Conservation (phyloP, 2,888 invertebrate genomes). For the Sphaeridia pumilis region DNA sequence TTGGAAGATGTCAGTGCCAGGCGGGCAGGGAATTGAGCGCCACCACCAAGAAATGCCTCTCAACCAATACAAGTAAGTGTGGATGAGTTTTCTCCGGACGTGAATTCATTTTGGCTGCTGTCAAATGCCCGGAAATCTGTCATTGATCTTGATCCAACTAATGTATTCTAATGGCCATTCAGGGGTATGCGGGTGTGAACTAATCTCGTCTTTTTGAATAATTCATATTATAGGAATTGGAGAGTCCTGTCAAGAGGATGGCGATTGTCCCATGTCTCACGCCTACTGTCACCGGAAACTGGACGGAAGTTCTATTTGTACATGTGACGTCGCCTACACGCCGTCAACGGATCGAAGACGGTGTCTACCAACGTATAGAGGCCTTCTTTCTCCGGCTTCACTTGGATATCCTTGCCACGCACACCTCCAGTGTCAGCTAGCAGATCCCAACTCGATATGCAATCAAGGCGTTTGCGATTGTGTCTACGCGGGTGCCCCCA, state of each 20-base stretch:
- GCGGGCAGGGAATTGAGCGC: conserved; percentile 37
- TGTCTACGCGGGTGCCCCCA: conserved; percentile 40
- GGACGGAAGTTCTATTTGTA: conserved; percentile 33
- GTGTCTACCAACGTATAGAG: conserved; percentile 35
- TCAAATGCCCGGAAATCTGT: too few species aligned
- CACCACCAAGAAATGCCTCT: conserved; percentile 19
- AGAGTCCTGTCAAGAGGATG: conserved; percentile 29
- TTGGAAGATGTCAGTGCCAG: conserved; percentile 75
- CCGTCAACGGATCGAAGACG: conserved; percentile 38
- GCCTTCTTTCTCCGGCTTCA: conserved; percentile 47
- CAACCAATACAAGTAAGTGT: conserved; percentile 27
- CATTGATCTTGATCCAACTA: too few species aligned
- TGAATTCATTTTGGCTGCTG: too few species aligned
- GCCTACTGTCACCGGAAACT: conserved; percentile 34
- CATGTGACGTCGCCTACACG: conserved; percentile 34
- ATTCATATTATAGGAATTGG: conserved; percentile 34
- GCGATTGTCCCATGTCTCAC: conserved; percentile 29
- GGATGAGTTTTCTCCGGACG: too few species aligned
- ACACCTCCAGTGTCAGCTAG: conserved; percentile 65
- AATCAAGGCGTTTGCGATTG: conserved; percentile 68
- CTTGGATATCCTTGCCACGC: conserved; percentile 63
- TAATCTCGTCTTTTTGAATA: too few species aligned
- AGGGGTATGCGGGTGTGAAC: too few species aligned
- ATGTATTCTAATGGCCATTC: too few species aligned
- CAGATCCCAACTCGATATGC: conserved; percentile 67